Conservation (phyloP, 2,113 vertebrate genomes). For the Paedocypris sp. region DNA sequence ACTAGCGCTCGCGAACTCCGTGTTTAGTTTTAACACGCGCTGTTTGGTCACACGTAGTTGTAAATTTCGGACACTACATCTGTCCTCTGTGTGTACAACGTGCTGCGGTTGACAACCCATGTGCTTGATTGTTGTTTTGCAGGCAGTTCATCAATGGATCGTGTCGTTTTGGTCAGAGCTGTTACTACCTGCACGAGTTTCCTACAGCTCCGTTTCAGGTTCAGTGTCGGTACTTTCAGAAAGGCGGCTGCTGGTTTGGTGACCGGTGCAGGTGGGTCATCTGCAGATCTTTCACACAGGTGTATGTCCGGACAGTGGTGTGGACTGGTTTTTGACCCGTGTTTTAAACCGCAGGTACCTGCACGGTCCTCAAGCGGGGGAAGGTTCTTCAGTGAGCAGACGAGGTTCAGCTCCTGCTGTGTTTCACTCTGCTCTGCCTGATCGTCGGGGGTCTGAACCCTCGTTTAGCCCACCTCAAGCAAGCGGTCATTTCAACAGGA, state of each 20-base stretch:
- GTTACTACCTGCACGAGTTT: conserved; percentile 56
- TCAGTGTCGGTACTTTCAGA: conserved; percentile 71
- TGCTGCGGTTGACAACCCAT: neutral
- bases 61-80: neutral
- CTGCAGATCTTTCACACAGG: neutral
- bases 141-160: conserved; percentile 64
- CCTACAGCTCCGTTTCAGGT: conserved; percentile 42
- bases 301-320: neutral
- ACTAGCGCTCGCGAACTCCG: neutral
- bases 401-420: conserved; percentile 29
- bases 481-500: conserved; percentile 5
- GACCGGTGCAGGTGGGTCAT: conserved; percentile 65
- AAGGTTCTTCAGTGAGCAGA: conserved; percentile 4
- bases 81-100: neutral
- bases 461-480: conserved; percentile 17
- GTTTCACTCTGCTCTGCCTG: conserved; percentile 18
- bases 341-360: conserved; percentile 53
- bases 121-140: conserved; percentile 20
- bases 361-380: conserved; percentile 42
- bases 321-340: neutral
- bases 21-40: rapidly evolving
- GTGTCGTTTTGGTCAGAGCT: conserved; percentile 57
- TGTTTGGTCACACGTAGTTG: no score
- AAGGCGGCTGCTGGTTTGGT: conserved; percentile 69
- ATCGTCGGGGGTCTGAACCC: conserved; percentile 49